Conservation (phyloP, 1,140 invertebrate genomes). For the Brachionus asplanchnoidis region DNA sequence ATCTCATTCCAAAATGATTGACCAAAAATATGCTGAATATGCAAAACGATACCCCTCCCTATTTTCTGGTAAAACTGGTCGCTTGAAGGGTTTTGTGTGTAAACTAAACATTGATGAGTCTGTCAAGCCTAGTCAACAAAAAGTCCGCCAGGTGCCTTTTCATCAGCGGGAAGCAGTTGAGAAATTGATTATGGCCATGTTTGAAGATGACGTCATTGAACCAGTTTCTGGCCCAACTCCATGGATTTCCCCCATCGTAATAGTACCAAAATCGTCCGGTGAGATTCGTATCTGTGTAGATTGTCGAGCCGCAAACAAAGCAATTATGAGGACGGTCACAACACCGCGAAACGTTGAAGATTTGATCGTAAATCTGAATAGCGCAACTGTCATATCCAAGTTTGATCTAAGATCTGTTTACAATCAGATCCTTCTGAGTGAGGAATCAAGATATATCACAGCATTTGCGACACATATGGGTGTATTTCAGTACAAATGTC, state of each 20-base stretch:
- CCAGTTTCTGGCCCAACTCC: slow-evolving; percentile 45
- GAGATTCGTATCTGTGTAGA: slow-evolving; percentile 29
- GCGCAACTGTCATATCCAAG: neutral
- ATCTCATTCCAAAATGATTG: neutral
- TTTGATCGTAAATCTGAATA: neutral
- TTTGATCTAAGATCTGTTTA: neutral
- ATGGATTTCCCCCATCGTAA: slow-evolving; percentile 48
- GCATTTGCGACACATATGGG: neutral
- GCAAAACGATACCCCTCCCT: neutral
- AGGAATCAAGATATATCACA: neutral
- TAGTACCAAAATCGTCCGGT: slow-evolving; percentile 46
- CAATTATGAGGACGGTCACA: neutral
- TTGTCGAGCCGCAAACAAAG: neutral
- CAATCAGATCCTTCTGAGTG: neutral
- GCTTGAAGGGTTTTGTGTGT: neutral
- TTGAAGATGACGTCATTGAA: slow-evolving; percentile 46
- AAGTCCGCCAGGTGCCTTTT: neutral
- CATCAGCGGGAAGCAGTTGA: neutral
- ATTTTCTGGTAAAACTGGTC: slow-evolving; percentile 17
- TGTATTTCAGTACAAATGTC: neutral
- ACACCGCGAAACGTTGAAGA: neutral
- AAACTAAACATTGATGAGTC: slow-evolving; percentile 8
- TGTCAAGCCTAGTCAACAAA: neutral
- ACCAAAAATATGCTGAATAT: neutral
- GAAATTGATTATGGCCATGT: neutral